Evolutionary conservation across 1,140 invertebrate species (phyloP).

Genomic region (Drosophila truncata): DNA sequence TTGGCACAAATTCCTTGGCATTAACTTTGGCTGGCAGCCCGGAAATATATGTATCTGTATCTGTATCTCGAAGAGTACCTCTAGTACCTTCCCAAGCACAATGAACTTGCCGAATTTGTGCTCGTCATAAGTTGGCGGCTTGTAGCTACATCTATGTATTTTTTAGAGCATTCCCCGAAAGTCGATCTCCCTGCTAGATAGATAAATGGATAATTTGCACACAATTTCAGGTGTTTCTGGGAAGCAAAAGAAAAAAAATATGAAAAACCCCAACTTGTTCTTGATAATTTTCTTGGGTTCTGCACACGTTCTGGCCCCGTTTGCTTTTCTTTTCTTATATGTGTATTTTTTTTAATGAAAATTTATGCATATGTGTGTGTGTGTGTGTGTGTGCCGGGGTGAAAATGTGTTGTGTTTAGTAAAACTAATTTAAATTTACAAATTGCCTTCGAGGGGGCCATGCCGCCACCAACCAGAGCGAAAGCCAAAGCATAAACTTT

Average conservation of each 20-base stretch:
- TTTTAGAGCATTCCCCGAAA: slow-evolving; percentile 43
- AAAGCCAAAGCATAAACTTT: slow-evolving; percentile 58
- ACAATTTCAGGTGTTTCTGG: slow-evolving; percentile 42
- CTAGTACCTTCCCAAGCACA: background rate
- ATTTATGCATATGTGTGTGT: slow-evolving; percentile 54
- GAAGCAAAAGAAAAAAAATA: slow-evolving; percentile 21
- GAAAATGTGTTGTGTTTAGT: slow-evolving; percentile 61
- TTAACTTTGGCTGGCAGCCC: slow-evolving; percentile 26
- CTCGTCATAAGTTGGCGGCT: slow-evolving; percentile 36
- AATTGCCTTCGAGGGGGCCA: slow-evolving; percentile 57
- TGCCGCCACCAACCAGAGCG: slow-evolving; percentile 14
- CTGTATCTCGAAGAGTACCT: slow-evolving; percentile 4
- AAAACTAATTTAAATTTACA: slow-evolving; percentile 68
- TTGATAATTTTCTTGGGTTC: slow-evolving; percentile 61
- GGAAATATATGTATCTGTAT: slow-evolving; percentile 22
- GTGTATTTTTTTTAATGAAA: slow-evolving; percentile 48
- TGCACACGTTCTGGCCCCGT: slow-evolving; percentile 42
- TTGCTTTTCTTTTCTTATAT: slow-evolving; percentile 28
- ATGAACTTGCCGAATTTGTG: slow-evolving; percentile 47
- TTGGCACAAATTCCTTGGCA: slow-evolving; percentile 36
- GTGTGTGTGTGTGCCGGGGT: slow-evolving; percentile 25
- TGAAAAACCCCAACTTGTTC: slow-evolving; percentile 50
- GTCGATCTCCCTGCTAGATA: slow-evolving; percentile 20
- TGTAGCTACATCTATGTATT: slow-evolving; percentile 3
- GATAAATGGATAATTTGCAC: slow-evolving; percentile 53